Evolutionary conservation across 2,113 vertebrate genomes (phyloP).

Genomic region (Dicrurus megarhynchus): DNA sequence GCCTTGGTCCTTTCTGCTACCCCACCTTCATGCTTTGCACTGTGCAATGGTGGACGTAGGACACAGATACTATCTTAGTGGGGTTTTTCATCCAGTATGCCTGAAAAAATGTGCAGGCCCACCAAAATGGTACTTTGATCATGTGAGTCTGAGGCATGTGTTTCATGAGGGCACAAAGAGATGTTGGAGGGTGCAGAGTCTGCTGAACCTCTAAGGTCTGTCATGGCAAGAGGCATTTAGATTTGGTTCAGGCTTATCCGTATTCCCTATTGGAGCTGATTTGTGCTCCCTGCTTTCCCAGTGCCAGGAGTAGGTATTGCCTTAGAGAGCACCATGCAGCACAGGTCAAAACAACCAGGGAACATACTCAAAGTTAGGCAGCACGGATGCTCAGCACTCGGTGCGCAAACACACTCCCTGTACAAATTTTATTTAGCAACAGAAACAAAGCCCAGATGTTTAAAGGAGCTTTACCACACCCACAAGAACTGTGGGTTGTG

Average conservation of each 20-base stretch:
- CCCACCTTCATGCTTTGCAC: background rate
- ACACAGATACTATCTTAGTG: background rate
- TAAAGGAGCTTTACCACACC: background rate
- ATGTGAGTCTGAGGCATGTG: rapidly evolving
- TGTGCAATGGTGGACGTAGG: background rate
- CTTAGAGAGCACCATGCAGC: background rate
- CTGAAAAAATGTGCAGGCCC: background rate
- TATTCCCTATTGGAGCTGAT: background rate
- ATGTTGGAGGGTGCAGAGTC: background rate
- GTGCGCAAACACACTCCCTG: background rate
- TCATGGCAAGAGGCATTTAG: background rate
- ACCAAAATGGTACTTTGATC: background rate
- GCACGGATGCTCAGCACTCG: background rate
- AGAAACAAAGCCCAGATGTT: background rate
- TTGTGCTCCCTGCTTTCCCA: background rate
- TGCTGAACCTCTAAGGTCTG: background rate
- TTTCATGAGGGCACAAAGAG: background rate
- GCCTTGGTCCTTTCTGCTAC: background rate
- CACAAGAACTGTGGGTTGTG: background rate
- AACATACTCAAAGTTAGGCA: background rate
- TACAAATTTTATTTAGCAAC: background rate
- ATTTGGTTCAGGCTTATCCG: background rate
- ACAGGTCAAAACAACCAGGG: background rate
- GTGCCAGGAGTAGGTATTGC: background rate
- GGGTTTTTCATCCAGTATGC: background rate